These are phyloP conservation scores for Drosophila diplacantha DNA, from an alignment of 2,888 invertebrate genomes.

Conservation along the genomic window DNA sequence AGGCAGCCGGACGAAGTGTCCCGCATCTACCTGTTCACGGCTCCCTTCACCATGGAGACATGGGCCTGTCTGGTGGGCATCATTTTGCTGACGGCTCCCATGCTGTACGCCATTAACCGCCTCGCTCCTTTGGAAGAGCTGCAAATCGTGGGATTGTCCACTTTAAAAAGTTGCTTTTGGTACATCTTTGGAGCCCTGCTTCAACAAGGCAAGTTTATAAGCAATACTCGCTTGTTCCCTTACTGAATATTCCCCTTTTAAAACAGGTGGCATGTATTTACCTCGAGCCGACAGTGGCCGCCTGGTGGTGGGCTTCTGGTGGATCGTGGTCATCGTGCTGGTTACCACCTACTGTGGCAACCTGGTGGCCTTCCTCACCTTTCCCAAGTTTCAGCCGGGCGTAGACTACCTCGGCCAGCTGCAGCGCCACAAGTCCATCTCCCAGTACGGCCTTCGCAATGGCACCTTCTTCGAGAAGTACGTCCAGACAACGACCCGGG, in stretches of 20 bases:
- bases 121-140: constrained; percentile 80
- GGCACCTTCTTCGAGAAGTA: constrained; percentile 87
- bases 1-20: constrained; percentile 89
- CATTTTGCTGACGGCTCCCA: constrained; percentile 87
- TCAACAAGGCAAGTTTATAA: constrained; percentile 85
- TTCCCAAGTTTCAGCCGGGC: constrained; percentile 83
- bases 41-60: constrained; percentile 89
- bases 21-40: constrained; percentile 88
- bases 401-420: constrained; percentile 73
- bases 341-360: constrained; percentile 96
- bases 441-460: constrained; percentile 87
- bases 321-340: constrained; percentile 92
- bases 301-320: constrained; percentile 92
- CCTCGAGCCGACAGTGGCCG: constrained; percentile 92
- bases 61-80: constrained; percentile 89
- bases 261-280: constrained; percentile 89
- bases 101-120: constrained; percentile 85
- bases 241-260: not conserved
- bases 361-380: constrained; percentile 93
- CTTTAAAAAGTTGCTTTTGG: constrained; percentile 77
- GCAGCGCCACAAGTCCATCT: constrained; percentile 79
- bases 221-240: too few species aligned
- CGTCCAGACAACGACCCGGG: constrained; percentile 75
- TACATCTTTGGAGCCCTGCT: constrained; percentile 93
- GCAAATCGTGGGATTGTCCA: constrained; percentile 78